phyloP scores from a whole-genome alignment of 1,140 invertebrate genomes.

The Gerris buenoi region DNA sequence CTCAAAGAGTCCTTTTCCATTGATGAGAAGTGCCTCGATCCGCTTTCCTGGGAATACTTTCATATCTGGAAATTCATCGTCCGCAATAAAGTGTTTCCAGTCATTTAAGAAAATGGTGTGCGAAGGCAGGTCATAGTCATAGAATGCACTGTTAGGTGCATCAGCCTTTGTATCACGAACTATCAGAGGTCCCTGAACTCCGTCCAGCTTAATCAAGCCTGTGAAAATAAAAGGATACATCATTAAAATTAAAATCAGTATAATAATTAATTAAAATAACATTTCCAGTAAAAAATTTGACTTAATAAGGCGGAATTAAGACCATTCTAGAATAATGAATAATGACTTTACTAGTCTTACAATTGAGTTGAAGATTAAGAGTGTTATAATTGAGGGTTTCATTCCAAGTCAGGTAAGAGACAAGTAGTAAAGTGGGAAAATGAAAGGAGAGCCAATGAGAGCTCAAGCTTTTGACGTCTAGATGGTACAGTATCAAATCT shows the following conservation, averaged over 20 bases:
- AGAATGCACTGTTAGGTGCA: conserved; percentile 29
- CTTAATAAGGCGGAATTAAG: no score
- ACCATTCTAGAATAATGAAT: no score
- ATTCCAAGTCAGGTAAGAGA: no score
- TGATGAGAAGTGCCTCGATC: conserved; percentile 34
- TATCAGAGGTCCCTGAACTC: conserved; percentile 35
- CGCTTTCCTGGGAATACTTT: conserved; percentile 22
- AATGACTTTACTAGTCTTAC: no score
- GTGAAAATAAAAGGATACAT: not conserved
- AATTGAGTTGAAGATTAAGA: no score
- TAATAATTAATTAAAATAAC: no score
- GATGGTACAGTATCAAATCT: no score
- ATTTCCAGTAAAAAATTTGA: no score
- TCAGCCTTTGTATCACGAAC: conserved; percentile 28
- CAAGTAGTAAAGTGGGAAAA: no score
- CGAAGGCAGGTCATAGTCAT: conserved; percentile 36
- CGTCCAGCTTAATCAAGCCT: conserved; percentile 37
- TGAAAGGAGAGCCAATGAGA: no score
- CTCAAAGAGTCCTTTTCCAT: conserved; percentile 29
- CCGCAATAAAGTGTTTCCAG: conserved; percentile 32
- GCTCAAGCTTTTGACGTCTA: no score
- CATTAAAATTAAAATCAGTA: not conserved
- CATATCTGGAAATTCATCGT: conserved; percentile 13
- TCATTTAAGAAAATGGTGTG: conserved; percentile 36
- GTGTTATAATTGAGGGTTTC: no score